A percentile compares a stretch with the other conserved stretches of the same genome.
Evolutionary conservation across 2,888 invertebrate genomes (phyloP).

Genomic region (Himalopsyche tibetana): DNA sequence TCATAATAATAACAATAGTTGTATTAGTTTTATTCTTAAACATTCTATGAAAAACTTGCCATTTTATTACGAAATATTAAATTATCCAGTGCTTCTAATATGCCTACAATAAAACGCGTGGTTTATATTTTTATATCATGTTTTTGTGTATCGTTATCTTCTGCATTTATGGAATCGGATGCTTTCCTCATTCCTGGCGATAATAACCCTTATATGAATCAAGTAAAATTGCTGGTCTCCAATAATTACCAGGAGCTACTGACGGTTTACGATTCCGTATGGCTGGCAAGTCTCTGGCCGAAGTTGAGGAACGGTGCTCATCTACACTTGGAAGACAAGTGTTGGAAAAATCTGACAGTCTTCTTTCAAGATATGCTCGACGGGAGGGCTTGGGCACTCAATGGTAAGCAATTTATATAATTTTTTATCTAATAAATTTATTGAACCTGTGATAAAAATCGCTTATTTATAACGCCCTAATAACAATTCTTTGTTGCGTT

Average conservation of each 20-base stretch:
- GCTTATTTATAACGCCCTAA: no score
- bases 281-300: slow-evolving; percentile 74
- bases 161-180: not conserved
- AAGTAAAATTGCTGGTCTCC: slow-evolving; percentile 48
- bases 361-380: slow-evolving; percentile 73
- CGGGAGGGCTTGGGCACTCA: slow-evolving; percentile 76
- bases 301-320: slow-evolving; percentile 72
- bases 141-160: not conserved
- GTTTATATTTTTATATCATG: not conserved
- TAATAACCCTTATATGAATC: not conserved
- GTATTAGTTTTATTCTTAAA: no score
- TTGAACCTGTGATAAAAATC: no score
- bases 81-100: not conserved
- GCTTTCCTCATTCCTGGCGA: slow-evolving; percentile 19
- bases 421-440: no score
- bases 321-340: slow-evolving; percentile 71
- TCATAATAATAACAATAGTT: no score
- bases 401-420: slow-evolving; percentile 71
- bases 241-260: slow-evolving; percentile 70
- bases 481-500: no score
- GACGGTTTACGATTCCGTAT: slow-evolving; percentile 73
- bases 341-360: slow-evolving; percentile 73
- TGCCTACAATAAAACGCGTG: not conserved
- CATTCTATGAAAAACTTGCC: no score
- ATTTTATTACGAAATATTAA: no score